Base-by-base conservation (phyloP, 2,113 vertebrate genomes). In the Pterocles gutturalis region DNA sequence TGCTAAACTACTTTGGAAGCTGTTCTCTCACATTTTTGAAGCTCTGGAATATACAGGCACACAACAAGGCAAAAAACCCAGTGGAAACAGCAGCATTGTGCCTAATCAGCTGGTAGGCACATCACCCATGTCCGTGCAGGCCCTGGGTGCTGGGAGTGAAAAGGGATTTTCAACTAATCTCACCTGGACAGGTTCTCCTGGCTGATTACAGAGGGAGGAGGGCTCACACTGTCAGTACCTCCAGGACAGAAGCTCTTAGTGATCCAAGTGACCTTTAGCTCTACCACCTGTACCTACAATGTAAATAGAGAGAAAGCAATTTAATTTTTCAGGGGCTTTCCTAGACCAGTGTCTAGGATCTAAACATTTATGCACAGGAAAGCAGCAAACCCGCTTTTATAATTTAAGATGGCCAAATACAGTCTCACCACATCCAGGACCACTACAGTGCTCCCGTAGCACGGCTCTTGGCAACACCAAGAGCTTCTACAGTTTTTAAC, bases 231-330 rank as follows among this genome's bases (percentile, higher is more conserved):
- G 97, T 99, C 99, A 5, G 99, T 99, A 79, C 99, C 99, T 96
- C 99, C 99, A 51, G 99, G 99, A 83, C 99, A 99, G 97, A 99
- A 99, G 95, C 99, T 99, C 98, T 99, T 99, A n/a, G 99, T 99
- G 93, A 99, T 99, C 99, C 99, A 99, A 1, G 99, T 99, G 91
- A 99, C 99, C 92, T 99, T 99, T 31, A 99, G 95, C 90, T 99
- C 99, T 33, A 99, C 99, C 26, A 99, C 99, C 80, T 99, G 99
- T 7, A 99, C 99, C 99, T 99, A 96, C 45, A 93, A 67, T 5
- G 7, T 16, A 81, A 10, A 20, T 48, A 25, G 11, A 73, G 28
- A 20, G 24, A 57, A 38, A 6, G 10, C 29, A 83, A 38, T 53
- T 90, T 49, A 25, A 22, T 43, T 69, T 76, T 53, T 62, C 77